Evolutionary conservation across 2,888 invertebrate genomes (phyloP), one percentile per base, ranked within the genome.

Genomic region (Anthoptus insignis): DNA sequence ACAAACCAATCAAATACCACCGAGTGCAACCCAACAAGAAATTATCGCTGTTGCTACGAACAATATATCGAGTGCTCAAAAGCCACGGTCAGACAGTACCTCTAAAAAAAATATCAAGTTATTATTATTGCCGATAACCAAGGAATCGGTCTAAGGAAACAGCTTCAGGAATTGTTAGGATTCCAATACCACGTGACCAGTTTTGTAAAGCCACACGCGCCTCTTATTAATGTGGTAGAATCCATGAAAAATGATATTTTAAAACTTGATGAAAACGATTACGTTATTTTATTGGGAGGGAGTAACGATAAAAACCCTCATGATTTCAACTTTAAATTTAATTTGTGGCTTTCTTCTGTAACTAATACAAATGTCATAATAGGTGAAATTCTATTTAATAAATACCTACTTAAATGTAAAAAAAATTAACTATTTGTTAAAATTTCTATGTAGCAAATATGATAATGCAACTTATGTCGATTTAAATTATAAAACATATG

Each of bases 361-460:
- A 19, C 24, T 1, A 45, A 58, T 11, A 42, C 56, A 19, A 57
- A 57, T 27, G 22, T 57, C 11, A 14, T n/a, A 16, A 47, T 58
- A 22, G 11, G 47, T 1, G 58, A 58, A 47, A 47, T 58, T 14
- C 21, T 32, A 42, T 13, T 32, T 11, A 58, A 47, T 45, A 19
- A 9, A n/a, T n/a, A n/a, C n/a, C n/a, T 45, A 45, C 27, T 27
- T 58, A 3, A 22, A 58, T 58, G 58, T 27, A 32, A 32, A 29
- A 9, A 58, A 58, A 32, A 32, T 58, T n/a, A 58, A 47, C 19
- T 58, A 58, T 14, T 2, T 34, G 29, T 32, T 59, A 22, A 49
- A 13, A 34, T 49, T 49, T 14, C n/a, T 29, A 22, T 34, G 34
- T 13, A 34, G 24, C n/a, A n/a, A 39, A 22, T 45, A 61, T 53